Evolutionary conservation across 2,797 vertebrate species (phyloP), one percentile per base, ranked within the genome.

Genomic region (Thripadectes ignobilis): DNA sequence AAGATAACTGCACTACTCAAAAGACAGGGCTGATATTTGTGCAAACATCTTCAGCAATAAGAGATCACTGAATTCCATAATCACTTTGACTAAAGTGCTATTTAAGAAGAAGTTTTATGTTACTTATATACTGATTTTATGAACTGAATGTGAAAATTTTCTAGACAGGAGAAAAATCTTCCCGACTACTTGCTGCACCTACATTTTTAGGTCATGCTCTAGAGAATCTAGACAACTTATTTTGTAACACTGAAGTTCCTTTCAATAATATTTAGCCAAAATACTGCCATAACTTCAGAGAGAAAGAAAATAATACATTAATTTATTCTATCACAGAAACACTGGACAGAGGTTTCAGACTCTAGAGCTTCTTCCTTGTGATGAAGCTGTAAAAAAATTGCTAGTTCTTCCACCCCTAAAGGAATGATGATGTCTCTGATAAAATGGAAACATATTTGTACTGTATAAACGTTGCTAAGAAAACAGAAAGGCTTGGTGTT

Each of bases 241-340:
- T 91, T 95, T 91, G 59, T 36, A 94, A 72, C 51, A 89, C 59
- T 92, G 83, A 91, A 90, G n/a, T 86, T 95, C 49, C 92, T 93
- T 95, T 96, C 85, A 93, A 72, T 93, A 61, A 57, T 77, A 75
- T 93, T 92, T 96, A 95, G 77, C 22, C 83, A 92, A 96, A 97
- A 91, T 88, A 78, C 73, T 96, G 80, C 57, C 55, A 66, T 43
- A 89, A 54, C 72, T 95, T 97, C 93, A 97, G 96, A 96, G 55
- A 71, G 55, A 95, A 94, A 91, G 68, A 95, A 97, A 96, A 95
- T 86, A 2, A 9, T 77, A 96, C 97, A 92, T 55, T 97, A 97
- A 98, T 97, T 97, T 98, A 97, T 97, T 97, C 95, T 92, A 65
- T 71, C 85, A 88, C 63, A 95, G 41, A 59, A 32, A 75, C 62